Base-by-base conservation (phyloP, 2,888 invertebrate species). In the Cancer borealis region DNA sequence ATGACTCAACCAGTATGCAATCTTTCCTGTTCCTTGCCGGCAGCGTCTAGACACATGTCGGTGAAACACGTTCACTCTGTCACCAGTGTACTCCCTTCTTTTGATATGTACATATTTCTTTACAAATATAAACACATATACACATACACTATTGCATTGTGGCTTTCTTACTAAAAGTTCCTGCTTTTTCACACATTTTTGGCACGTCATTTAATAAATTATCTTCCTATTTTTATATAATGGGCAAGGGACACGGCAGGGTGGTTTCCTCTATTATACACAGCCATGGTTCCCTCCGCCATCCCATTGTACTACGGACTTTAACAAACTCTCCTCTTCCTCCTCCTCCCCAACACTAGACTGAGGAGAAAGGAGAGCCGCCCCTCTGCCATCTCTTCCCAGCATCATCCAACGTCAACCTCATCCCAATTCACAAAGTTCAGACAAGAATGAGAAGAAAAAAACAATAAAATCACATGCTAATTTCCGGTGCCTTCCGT, bases 291-390 rank as follows among this genome's bases (percentile, higher is more conserved):
- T 66, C 66, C 8, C n/a, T 66, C 21, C 66, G n/a, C 66, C 66
- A n/a, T 66, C 66, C n/a, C n/a, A 66, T 66, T 66, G 66, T 66
- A 66, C 66, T 66, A 21, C 8, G 66, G n/a, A 66, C 66, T 66
- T 21, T 54, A 54, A 54, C 17, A 66, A 17, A 66, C n/a, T 4
- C 66, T 66, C 66, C n/a, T 66, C n/a, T 8, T 66, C 66, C 8
- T 66, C 66, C n/a, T 66, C 0, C n/a, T 66, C 66, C 66, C 66
- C 21, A 66, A 21, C 66, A 54, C 54, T 54, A 54, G 54, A 54
- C 66, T 66, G n/a, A 66, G n/a, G n/a, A 66, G n/a, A 66, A 66
- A 66, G 66, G n/a, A 66, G n/a, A 66, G n/a, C n/a, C n/a, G n/a
- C n/a, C 66, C 21, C 3, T 66, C 66, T n/a, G n/a, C 66, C 4